Evolutionary conservation across 2,888 invertebrate species (phyloP), one percentile per base, ranked within the genome.

Genomic region (Nowickia ferox): DNA sequence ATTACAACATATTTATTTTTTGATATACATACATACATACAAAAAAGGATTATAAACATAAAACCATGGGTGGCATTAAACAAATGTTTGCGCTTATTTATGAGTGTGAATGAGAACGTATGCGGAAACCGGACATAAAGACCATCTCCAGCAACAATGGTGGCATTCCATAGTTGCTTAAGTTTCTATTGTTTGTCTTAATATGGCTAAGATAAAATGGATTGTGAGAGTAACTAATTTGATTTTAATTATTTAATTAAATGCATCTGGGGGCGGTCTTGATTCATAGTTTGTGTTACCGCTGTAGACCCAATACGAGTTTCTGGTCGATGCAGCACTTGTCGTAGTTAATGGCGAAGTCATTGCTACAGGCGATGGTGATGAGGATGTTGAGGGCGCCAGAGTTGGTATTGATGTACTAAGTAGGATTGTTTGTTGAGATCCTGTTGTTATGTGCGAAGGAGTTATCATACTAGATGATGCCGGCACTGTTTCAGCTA

Each of bases 231-330:
- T 57, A 75, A 65, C 68, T 83, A 75, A 75, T 75, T 68, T 65
- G 22, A 38, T 76, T 76, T 66, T 80, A 55, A 65, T 76, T 66
- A 76, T 81, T 90, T 90, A 92, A 89, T 92, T 91, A 90, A 91
- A 92, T 89, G 91, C 88, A 89, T 91, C 91, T 77, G 90, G 87
- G 86, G 92, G 89, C 87, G 91, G 90, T 85, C 90, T 90, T 74
- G 88, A 92, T 89, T 90, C 92, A 89, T 88, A 92, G 86, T 88
- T 79, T 93, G 91, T 19, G 59, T 78, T 61, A 71, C 93, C 93
- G 63, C 93, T 93, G 87, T 94, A 93, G 17, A 93, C 93, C 94
- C 94, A 95, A 89, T 94, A 94, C 71, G 88, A 68, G 15, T 94
- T 79, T 80, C 84, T 71, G 11, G 77, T 42, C n/a, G 87, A 38